Evolutionary conservation across 2,113 vertebrate genomes (phyloP).

Genomic region (Abramis brama): DNA sequence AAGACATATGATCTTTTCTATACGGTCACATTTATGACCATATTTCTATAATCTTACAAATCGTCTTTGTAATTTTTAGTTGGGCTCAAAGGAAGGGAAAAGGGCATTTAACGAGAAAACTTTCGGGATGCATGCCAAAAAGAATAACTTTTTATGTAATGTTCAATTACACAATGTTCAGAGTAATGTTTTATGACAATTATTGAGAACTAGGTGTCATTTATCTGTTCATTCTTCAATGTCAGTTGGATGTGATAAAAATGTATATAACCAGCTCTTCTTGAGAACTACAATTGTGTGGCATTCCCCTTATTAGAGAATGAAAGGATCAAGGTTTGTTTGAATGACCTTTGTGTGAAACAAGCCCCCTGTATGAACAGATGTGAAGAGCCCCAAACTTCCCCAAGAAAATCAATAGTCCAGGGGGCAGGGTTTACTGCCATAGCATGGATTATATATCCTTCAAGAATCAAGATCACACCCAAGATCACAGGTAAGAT

Average conservation of each 20-base stretch:
- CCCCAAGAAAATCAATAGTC: neutral
- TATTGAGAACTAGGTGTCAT: neutral
- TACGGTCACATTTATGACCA: neutral
- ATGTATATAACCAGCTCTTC: neutral
- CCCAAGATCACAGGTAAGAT: neutral
- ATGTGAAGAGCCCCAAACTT: slow-evolving; percentile 17
- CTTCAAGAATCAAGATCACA: neutral
- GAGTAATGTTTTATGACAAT: neutral
- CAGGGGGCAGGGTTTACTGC: neutral
- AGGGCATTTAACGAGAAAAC: neutral
- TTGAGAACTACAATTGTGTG: neutral
- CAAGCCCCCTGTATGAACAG: slow-evolving; percentile 25
- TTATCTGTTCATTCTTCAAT: neutral
- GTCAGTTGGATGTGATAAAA: neutral
- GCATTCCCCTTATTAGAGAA: neutral
- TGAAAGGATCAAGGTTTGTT: neutral
- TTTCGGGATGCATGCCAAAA: neutral
- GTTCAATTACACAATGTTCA: neutral
- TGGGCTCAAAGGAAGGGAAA: neutral
- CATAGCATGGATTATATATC: neutral
- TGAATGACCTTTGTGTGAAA: slow-evolving; percentile 15
- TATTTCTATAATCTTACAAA: neutral
- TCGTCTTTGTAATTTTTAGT: neutral
- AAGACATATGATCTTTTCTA: neutral
- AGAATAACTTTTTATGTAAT: neutral